phyloP scores from a whole-genome alignment of 2,113 vertebrate genomes.

The Piliocolobus tephrosceles region DNA sequence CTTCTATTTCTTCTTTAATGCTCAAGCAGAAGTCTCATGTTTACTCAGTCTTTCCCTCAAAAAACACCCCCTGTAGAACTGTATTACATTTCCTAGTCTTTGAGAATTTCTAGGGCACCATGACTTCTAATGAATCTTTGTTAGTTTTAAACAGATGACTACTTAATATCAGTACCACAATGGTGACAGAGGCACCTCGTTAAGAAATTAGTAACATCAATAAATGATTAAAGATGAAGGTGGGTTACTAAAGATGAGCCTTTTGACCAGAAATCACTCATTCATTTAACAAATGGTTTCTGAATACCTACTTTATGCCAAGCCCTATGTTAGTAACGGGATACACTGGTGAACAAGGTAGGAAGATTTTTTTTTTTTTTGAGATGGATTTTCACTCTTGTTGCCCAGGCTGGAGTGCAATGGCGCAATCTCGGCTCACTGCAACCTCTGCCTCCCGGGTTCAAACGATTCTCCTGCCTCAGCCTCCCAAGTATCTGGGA shows the following conservation, averaged over 20 bases:
- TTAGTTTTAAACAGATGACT: neutral
- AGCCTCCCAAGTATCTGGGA: too few species aligned
- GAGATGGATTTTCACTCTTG: too few species aligned
- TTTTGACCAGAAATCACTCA: neutral
- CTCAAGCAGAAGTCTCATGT: neutral
- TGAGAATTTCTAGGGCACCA: neutral
- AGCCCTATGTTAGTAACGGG: neutral
- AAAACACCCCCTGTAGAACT: neutral
- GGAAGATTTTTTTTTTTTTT: neutral
- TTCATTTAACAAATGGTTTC: neutral
- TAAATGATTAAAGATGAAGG: neutral
- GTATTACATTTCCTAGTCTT: neutral
- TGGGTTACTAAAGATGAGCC: neutral
- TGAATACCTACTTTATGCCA: neutral
- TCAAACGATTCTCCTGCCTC: too few species aligned
- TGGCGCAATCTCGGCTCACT: too few species aligned
- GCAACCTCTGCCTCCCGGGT: too few species aligned
- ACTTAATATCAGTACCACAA: neutral
- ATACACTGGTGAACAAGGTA: neutral
- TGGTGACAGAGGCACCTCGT: neutral
- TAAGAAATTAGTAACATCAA: neutral
- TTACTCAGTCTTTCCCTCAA: neutral
- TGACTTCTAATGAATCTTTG: neutral
- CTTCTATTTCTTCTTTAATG: neutral
- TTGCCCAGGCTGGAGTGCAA: too few species aligned